These are phyloP conservation scores for Champsocephalus gunnari DNA, from an alignment of 2,797 vertebrate genomes.

Conservation along the genomic window DNA sequence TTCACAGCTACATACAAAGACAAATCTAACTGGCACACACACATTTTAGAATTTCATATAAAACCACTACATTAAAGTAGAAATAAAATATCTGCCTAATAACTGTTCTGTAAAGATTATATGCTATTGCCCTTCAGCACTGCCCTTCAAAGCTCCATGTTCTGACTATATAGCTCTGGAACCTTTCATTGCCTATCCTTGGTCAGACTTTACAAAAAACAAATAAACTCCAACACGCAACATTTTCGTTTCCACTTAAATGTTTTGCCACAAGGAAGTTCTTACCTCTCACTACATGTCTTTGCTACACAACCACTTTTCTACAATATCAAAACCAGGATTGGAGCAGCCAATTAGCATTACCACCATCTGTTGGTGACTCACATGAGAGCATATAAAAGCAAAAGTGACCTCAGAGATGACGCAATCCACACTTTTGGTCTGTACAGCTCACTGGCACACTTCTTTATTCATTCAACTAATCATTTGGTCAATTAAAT, in stretches of 20 bases:
- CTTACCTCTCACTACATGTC: background rate
- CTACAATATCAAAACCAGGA: conserved; percentile 12
- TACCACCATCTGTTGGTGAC: conserved; percentile 63
- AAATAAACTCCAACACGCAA: background rate
- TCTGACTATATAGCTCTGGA: background rate
- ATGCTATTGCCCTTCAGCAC: conserved; percentile 1
- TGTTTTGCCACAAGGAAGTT: background rate
- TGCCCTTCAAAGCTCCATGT: background rate
- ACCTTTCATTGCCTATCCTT: conserved; percentile 12
- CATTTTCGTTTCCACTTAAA: background rate
- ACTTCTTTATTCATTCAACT: conserved; percentile 57
- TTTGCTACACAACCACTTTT: conserved; percentile 5
- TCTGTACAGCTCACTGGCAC: conserved; percentile 32
- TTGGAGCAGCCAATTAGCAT: conserved; percentile 36
- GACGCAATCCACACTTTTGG: conserved; percentile 18
- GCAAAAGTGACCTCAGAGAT: conserved; percentile 46
- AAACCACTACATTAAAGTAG: conserved; percentile 9
- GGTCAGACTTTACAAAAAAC: conserved; percentile 8
- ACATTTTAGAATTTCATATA: background rate
- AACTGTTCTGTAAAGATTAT: conserved; percentile 3
- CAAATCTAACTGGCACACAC: background rate
- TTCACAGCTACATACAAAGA: background rate
- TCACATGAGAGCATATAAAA: conserved; percentile 39
- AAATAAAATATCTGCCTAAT: conserved; percentile 31
- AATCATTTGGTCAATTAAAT: conserved; percentile 56